A percentile compares a stretch with the other conserved stretches of the same genome.
Evolutionary conservation across 2,888 invertebrate genomes (phyloP).

Genomic region (Odiellus spinosus): DNA sequence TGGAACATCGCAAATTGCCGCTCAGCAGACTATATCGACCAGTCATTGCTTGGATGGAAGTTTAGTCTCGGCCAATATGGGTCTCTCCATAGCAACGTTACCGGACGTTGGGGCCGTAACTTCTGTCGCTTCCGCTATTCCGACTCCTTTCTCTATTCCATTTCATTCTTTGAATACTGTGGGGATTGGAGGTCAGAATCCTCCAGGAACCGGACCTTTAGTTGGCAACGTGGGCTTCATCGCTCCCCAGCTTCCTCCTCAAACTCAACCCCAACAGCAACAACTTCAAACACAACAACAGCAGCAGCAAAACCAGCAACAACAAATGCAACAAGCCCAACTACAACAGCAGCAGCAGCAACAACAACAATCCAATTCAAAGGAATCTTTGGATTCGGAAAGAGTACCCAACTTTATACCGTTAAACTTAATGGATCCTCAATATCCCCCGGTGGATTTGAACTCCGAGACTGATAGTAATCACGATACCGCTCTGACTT

Average conservation of each 20-base stretch:
- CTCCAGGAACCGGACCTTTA: constrained; percentile 5
- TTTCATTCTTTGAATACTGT: constrained; percentile 21
- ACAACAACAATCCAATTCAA: constrained; percentile 2
- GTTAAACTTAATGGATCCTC: constrained; percentile 32
- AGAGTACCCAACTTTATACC: constrained; percentile 18
- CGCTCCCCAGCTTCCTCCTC: constrained; percentile 1
- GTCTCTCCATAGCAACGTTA: constrained; percentile 9
- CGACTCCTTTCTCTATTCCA: constrained; percentile 13
- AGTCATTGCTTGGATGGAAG: constrained; percentile 18
- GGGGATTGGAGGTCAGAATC: constrained; percentile 18
- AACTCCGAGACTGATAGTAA: constrained; percentile 97
- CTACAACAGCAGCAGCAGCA: constrained; percentile 14
- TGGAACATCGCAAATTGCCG: too few species aligned
- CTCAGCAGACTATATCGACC: constrained; percentile 7
- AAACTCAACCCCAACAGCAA: constrained; percentile 8
- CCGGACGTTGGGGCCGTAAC: constrained; percentile 2
- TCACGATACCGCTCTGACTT: constrained; percentile 92
- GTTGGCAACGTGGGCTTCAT: constrained; percentile 5
- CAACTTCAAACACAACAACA: constrained; percentile 9
- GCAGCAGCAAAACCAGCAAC: constrained; percentile 7
- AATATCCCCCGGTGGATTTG: constrained; percentile 45
- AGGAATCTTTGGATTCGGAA: constrained; percentile 14
- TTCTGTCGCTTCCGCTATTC: constrained; percentile 1
- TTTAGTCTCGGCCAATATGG: constrained; percentile 3
- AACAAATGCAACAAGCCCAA: constrained; percentile 10